Base-by-base conservation (phyloP, 2,888 invertebrate species). In the Balanococcus diminutus region DNA sequence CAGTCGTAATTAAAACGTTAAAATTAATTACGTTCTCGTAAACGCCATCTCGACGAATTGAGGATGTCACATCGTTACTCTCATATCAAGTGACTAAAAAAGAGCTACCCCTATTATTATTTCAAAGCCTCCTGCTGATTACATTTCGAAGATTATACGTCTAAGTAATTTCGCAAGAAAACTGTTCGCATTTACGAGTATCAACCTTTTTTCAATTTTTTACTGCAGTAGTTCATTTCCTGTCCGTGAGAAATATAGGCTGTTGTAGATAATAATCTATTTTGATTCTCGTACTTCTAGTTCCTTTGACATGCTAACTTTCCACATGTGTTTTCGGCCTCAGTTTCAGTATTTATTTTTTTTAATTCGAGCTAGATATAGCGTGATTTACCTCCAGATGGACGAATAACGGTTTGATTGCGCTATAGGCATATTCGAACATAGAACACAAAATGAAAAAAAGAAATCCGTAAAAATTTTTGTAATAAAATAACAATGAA, bases 141-240 rank as follows among this genome's bases (percentile, higher is more conserved):
- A 84, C 72, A 56, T 56, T 67, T 84, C 61, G 31, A 79, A 84
- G 84, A 84, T 84, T 84, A 84, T 84, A 84, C 11, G 67, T 84
- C 84, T 56, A 22, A 84, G 61, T 84, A 67, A 84, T 84, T 84
- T 84, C 36, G 84, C 84, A 61, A 84, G 84, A 67, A 61, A 67
- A 39, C 67, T 39, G 36, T 84, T 72, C 67, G 61, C 61, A 67
- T 61, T 61, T 39, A n/a, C n/a, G n/a, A n/a, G n/a, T n/a, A 61
- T 61, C 56, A 84, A 84, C 84, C 84, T 84, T 84, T 82, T 84
- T 84, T 84, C 61, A 61, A 67, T 84, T 84, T 82, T 67, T 82
- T 82, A 46, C 28, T 36, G 83, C 32, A 83, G 67, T 32, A 84
- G 56, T 72, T 84, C 84, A 84, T 84, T 84, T 84, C 84, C 84